Evolutionary conservation across 2,797 vertebrate genomes (phyloP), one percentile per base, ranked within the genome.

Genomic region (Melanotaenia maccullochi): DNA sequence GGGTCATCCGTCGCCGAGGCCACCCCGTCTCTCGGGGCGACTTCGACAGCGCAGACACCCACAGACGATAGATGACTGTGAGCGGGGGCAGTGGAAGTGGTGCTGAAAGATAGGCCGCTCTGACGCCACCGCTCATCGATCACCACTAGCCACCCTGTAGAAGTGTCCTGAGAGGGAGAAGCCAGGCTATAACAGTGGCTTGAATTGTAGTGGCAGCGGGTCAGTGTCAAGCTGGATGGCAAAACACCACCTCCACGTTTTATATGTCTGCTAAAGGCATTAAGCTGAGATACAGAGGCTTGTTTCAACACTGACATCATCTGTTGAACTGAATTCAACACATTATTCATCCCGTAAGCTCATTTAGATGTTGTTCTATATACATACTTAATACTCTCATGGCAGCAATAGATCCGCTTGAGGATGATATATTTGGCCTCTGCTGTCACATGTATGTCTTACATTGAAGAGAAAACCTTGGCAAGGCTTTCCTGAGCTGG

Each of bases 51-150:
- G 3, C 81, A 56, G 87, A 83, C 79, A 36, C 83, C 87, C 86
- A 81, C 65, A 58, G 82, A 91, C 90, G 88, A 94, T 89, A 80
- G 85, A 94, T 91, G 91, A 83, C 86, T 83, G 9, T 81, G 79
- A 87, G 86, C 76, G 54, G 89, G 84, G 77, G 81, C 81, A 68
- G 74, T 71, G 84, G 89, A 90, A 75, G 80, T 73, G 71, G 81
- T 35, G 58, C 70, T 89, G 85, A 93, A 87, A 92, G 90, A 92
- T 91, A 73, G 85, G 76, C 70, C 9, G 69, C 78, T 83, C 77
- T 70, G 83, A 84, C 44, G 47, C 82, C 87, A 84, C 60, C 4
- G 55, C 65, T 84, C 88, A 90, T 93, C 77, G 63, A 91, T 93
- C 91, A 90, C 73, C 64, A 60, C 56, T 49, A 58, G 82, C 87